These are phyloP conservation scores for Rafetus swinhoei DNA, from an alignment of 2,113 vertebrate genomes.

Conservation along the genomic window DNA sequence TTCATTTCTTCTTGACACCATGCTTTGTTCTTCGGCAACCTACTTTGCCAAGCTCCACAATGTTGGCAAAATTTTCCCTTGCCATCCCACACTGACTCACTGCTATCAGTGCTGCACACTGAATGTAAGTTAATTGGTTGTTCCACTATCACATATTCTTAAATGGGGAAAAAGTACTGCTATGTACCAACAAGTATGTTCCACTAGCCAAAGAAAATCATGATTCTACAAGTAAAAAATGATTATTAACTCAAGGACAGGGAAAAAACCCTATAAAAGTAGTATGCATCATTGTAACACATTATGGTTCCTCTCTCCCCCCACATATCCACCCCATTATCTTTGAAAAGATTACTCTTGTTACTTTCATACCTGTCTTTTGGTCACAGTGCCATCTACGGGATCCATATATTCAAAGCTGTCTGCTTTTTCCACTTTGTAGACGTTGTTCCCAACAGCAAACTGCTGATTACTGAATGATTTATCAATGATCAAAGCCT, in stretches of 20 bases:
- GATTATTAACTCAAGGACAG: neutral
- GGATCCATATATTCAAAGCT: slow-evolving; percentile 98
- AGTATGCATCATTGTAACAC: neutral
- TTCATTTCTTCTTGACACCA: neutral
- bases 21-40: neutral
- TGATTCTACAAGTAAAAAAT: neutral
- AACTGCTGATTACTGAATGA: slow-evolving; percentile 95
- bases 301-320: neutral
- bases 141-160: neutral
- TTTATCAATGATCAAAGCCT: slow-evolving; percentile 91
- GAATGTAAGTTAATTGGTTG: neutral
- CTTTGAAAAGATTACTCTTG: neutral
- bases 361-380: slow-evolving; percentile 90
- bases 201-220: neutral
- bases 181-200: neutral
- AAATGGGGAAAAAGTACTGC: neutral
- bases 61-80: neutral
- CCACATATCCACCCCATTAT: neutral
- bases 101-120: neutral
- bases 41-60: fast-evolving
- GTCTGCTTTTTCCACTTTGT: slow-evolving; percentile 92
- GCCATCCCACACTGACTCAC: neutral
- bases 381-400: slow-evolving; percentile 94
- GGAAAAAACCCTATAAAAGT: neutral
- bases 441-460: slow-evolving; percentile 91